Percentiles rank a stretch among this genome's conserved stretches.
Conservation (phyloP, 2,888 invertebrate genomes). For the Uropetala carovei region DNA sequence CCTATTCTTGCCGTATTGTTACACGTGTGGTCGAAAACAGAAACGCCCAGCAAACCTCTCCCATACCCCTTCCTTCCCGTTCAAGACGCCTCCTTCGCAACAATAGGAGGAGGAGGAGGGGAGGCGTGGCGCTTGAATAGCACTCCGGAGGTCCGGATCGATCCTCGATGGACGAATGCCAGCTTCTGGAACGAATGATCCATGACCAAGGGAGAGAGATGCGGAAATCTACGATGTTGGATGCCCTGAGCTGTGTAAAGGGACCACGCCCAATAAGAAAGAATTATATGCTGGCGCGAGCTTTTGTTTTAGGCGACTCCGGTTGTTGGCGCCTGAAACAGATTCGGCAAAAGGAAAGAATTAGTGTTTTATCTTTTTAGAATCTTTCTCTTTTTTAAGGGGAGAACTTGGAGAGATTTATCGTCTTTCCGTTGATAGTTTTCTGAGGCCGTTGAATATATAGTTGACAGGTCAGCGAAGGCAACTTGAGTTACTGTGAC, state of each 20-base stretch:
- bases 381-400: no score
- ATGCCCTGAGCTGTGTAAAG: neutral
- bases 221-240: conserved; percentile 1
- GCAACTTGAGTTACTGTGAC: no score
- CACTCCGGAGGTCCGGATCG: neutral
- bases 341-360: no score
- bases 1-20: neutral
- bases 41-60: conserved; percentile 21
- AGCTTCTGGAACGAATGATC: neutral
- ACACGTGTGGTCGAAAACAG: neutral
- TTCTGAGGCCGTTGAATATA: no score
- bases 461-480: no score
- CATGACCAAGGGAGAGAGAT: neutral
- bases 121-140: neutral
- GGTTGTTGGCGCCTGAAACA: no score
- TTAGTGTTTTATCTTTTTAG: no score
- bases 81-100: neutral
- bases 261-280: neutral
- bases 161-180: neutral
- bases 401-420: no score
- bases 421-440: no score
- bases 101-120: neutral
- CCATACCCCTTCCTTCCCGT: neutral
- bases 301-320: neutral
- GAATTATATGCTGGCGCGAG: neutral